These are phyloP conservation scores for Gibbula magus DNA, from an alignment of 2,888 invertebrate genomes.

Conservation along the genomic window DNA sequence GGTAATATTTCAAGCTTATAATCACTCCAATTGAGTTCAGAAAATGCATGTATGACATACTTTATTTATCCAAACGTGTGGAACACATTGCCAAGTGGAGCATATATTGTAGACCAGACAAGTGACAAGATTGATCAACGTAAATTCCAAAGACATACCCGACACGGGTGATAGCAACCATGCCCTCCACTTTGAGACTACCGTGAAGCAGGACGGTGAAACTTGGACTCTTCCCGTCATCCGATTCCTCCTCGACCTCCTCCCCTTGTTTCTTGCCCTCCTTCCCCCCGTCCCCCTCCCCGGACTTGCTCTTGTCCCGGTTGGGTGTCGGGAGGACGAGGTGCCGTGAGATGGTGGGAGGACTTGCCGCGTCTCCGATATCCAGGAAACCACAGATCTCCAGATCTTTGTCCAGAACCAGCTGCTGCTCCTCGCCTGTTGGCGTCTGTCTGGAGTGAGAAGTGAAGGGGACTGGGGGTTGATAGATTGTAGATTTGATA, in stretches of 20 bases:
- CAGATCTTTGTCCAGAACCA: slow-evolving; percentile 83
- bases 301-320: neutral
- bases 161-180: slow-evolving; percentile 90
- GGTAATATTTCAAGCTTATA: no score
- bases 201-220: slow-evolving; percentile 96
- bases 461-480: no score
- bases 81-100: no score
- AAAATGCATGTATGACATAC: no score
- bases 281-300: slow-evolving; percentile 27
- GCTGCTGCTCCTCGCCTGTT: slow-evolving; percentile 78
- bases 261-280: slow-evolving; percentile 48
- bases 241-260: slow-evolving; percentile 54
- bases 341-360: slow-evolving; percentile 92
- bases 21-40: no score
- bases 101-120: no score
- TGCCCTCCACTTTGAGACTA: slow-evolving; percentile 92
- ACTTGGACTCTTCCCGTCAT: slow-evolving; percentile 84
- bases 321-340: slow-evolving; percentile 83
- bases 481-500: no score
- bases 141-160: no score
- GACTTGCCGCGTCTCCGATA: slow-evolving; percentile 92
- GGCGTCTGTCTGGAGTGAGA: slow-evolving; percentile 43
- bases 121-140: no score
- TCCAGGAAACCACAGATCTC: slow-evolving; percentile 91
- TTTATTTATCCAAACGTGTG: no score